These are phyloP conservation scores for Calliphora vomitoria DNA, from an alignment of 2,888 invertebrate genomes.

Conservation along the genomic window DNA sequence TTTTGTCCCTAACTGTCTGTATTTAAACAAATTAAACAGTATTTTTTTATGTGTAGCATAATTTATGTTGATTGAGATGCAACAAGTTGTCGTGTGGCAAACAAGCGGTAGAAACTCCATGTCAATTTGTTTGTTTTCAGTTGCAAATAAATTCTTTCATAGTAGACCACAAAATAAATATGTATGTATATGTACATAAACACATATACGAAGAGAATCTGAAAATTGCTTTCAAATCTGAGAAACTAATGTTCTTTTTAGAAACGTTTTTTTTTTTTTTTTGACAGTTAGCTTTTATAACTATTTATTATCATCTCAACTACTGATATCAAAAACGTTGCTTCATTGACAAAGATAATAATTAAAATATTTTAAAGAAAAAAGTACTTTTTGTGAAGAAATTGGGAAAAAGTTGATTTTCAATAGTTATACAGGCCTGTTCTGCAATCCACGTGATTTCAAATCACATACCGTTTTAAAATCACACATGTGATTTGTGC, in stretches of 20 bases:
- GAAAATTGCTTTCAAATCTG: background rate
- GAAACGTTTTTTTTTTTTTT: background rate
- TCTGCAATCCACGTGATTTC: too few relatives aligned
- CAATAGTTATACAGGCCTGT: too few relatives aligned
- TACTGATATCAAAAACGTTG: too few relatives aligned
- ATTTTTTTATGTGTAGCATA: conserved; percentile 42
- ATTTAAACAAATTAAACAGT: too few relatives aligned
- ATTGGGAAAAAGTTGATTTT: too few relatives aligned
- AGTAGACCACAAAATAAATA: background rate
- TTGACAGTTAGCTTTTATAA: background rate
- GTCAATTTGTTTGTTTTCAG: conserved; percentile 1
- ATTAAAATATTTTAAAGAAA: too few relatives aligned
- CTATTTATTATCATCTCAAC: too few relatives aligned
- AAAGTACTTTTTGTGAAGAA: too few relatives aligned
- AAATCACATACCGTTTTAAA: too few relatives aligned
- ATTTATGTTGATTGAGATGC: conserved; percentile 74
- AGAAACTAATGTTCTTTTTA: background rate
- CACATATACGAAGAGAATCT: background rate
- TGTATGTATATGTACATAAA: background rate
- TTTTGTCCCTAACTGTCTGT: too few relatives aligned
- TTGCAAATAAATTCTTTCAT: background rate
- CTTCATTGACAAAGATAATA: too few relatives aligned
- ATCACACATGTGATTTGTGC: too few relatives aligned
- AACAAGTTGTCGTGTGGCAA: conserved; percentile 80
- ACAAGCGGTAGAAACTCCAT: background rate